A percentile compares a stretch with the other conserved stretches of the same genome.
phyloP scores from a whole-genome alignment of 2,113 vertebrate genomes.

The Atherinomorus stipes region DNA sequence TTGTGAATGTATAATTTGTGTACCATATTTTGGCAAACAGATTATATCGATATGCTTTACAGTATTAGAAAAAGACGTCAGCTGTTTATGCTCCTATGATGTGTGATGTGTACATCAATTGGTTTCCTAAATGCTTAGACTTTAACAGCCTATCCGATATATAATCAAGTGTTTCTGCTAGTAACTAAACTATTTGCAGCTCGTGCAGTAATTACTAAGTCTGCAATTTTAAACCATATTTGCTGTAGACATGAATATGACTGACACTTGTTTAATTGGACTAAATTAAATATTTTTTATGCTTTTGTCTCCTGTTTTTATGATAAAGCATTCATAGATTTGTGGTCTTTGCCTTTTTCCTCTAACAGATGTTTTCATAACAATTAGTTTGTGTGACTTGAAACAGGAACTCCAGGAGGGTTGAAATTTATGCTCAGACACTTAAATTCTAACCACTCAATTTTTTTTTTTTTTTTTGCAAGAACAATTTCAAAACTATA shows the following conservation, averaged over 20 bases:
- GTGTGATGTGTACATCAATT: constrained; percentile 41
- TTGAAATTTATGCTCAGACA: not conserved
- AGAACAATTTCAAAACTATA: not conserved
- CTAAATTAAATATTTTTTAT: constrained; percentile 72
- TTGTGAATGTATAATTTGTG: constrained; percentile 1
- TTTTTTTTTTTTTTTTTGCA: not conserved
- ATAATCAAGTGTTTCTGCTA: constrained; percentile 59
- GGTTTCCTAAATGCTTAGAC: constrained; percentile 50
- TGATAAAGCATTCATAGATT: not conserved
- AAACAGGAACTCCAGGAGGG: not conserved
- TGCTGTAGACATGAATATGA: constrained; percentile 38
- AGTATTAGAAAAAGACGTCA: constrained; percentile 40
- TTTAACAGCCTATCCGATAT: constrained; percentile 45
- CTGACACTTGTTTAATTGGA: constrained; percentile 47
- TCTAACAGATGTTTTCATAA: constrained; percentile 1
- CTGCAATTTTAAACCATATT: constrained; percentile 46
- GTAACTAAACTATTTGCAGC: constrained; percentile 41
- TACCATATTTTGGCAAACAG: constrained; percentile 55
- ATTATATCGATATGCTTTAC: constrained; percentile 48
- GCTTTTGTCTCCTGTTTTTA: constrained; percentile 57
- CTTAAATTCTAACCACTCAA: not conserved
- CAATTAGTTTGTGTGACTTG: constrained; percentile 20
- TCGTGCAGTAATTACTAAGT: constrained; percentile 24
- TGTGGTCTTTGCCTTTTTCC: not conserved
- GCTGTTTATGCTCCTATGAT: constrained; percentile 48